Evolutionary conservation across 2,113 vertebrate species (phyloP).

Genomic region (Calonectris borealis): DNA sequence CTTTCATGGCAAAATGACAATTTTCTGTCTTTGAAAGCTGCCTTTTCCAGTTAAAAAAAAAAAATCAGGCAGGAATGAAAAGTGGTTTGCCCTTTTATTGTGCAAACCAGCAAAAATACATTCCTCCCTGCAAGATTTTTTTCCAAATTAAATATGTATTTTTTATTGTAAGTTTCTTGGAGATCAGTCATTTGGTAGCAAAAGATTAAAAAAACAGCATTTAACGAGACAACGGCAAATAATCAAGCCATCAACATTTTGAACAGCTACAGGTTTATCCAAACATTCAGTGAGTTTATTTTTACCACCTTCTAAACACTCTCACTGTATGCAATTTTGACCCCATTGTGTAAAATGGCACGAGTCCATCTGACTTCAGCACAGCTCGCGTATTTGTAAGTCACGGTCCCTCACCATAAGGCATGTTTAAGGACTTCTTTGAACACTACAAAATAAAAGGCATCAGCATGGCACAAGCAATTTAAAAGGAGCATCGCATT

Average conservation of each 20-base stretch:
- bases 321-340: neutral
- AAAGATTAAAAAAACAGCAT: neutral
- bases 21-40: constrained; percentile 62
- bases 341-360: neutral
- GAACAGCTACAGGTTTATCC: constrained; percentile 8
- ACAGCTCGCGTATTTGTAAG: neutral
- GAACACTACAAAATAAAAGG: neutral
- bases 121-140: constrained; percentile 2
- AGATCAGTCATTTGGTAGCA: constrained; percentile 19
- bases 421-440: neutral
- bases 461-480: neutral
- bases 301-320: neutral
- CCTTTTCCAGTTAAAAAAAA: constrained; percentile 24
- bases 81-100: constrained; percentile 53
- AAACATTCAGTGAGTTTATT: neutral
- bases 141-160: constrained; percentile 9
- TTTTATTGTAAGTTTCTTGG: neutral
- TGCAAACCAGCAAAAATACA: constrained; percentile 59
- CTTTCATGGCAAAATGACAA: constrained; percentile 64
- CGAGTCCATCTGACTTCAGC: neutral
- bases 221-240: constrained; percentile 33
- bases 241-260: neutral
- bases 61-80: constrained; percentile 35
- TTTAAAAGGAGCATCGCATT: accelerated
- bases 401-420: neutral